phyloP scores from a whole-genome alignment of 2,797 vertebrate species.

The Poeciliopsis gracilis region DNA sequence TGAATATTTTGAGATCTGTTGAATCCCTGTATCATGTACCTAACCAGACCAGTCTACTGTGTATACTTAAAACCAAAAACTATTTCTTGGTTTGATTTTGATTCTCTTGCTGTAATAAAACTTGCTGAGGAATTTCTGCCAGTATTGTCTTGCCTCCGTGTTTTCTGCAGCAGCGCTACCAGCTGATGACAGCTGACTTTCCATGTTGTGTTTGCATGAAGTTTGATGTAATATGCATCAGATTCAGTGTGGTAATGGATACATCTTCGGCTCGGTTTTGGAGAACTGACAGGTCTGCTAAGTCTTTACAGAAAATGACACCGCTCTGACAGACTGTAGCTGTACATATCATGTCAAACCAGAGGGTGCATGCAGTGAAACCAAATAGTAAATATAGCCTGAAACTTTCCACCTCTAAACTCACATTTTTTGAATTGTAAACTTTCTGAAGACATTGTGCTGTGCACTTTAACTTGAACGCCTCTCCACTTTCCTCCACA shows the following conservation, averaged over 20 bases:
- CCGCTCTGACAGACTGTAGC: slow-evolving; percentile 49
- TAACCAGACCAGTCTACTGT: not conserved
- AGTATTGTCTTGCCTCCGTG: slow-evolving; percentile 19
- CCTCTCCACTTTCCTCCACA: slow-evolving; percentile 22
- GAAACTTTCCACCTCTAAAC: slow-evolving; percentile 23
- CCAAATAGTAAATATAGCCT: slow-evolving; percentile 5
- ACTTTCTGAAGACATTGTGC: slow-evolving; percentile 19
- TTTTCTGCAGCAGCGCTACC: slow-evolving; percentile 21
- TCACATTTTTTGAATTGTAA: slow-evolving; percentile 1
- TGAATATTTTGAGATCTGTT: not conserved
- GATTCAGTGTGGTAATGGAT: slow-evolving; percentile 43
- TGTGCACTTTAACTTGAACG: slow-evolving; percentile 41
- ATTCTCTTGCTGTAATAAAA: slow-evolving; percentile 20
- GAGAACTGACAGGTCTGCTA: slow-evolving; percentile 35
- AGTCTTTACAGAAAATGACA: slow-evolving; percentile 57
- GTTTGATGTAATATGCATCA: slow-evolving; percentile 38
- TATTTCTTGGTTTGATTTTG: not conserved
- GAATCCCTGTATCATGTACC: not conserved
- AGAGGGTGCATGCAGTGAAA: slow-evolving; percentile 8
- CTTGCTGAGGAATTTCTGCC: slow-evolving; percentile 9
- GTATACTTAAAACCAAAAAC: not conserved
- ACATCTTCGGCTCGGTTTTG: slow-evolving; percentile 22
- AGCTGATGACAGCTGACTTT: slow-evolving; percentile 38
- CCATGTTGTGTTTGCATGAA: slow-evolving; percentile 24
- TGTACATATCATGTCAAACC: slow-evolving; percentile 42